Evolutionary conservation across 1,140 invertebrate species (phyloP).

Genomic region (Choristoneura fumiferana): DNA sequence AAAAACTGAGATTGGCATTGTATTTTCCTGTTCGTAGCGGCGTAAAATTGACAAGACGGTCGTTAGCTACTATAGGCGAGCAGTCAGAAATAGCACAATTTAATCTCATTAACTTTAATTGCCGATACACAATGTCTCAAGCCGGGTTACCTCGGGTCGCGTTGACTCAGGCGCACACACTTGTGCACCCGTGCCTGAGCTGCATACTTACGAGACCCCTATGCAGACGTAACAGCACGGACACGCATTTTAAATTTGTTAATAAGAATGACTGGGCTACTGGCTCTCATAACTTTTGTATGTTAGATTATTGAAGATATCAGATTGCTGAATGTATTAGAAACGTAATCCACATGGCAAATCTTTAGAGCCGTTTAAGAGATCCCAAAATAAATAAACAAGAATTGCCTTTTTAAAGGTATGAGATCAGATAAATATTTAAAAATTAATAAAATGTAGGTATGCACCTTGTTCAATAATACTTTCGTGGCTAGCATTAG

Average conservation of each 20-base stretch:
- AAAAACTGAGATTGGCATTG: too few relatives aligned
- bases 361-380: too few relatives aligned
- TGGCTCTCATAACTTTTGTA: not conserved
- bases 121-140: constrained; percentile 66
- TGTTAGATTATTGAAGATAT: not conserved
- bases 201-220: constrained; percentile 12
- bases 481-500: too few relatives aligned
- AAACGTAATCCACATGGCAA: too few relatives aligned
- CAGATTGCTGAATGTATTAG: not conserved
- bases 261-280: constrained; percentile 4
- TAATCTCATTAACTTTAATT: constrained; percentile 74
- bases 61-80: constrained; percentile 44
- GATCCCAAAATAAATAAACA: too few relatives aligned
- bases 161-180: constrained; percentile 44
- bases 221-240: not conserved
- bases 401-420: too few relatives aligned
- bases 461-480: too few relatives aligned
- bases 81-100: constrained; percentile 67
- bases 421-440: too few relatives aligned
- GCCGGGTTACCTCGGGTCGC: constrained; percentile 45
- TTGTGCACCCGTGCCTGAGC: constrained; percentile 17
- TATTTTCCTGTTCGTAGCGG: too few relatives aligned
- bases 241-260: constrained; percentile 3
- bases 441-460: too few relatives aligned
- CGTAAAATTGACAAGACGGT: constrained; percentile 48